A percentile compares a stretch with the other conserved stretches of the same genome.
Conservation (phyloP, 2,797 vertebrate genomes). For the Mico argentatus region DNA sequence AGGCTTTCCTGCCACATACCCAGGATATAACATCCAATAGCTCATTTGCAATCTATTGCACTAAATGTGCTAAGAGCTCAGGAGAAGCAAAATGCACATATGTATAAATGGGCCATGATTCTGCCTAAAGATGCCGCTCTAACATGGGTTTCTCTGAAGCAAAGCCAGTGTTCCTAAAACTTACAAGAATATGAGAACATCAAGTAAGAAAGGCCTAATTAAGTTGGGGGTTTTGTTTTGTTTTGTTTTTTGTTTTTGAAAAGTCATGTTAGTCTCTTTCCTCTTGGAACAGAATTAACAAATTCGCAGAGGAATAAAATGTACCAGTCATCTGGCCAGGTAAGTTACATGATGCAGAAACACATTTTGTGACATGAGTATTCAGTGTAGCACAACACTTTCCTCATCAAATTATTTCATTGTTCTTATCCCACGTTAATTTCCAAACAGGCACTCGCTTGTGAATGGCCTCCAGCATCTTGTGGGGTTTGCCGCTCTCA, state of each 20-base stretch:
- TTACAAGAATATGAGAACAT: background rate
- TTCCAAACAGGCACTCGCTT: background rate
- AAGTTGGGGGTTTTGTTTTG: background rate
- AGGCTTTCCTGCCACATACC: background rate
- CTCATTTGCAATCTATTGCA: background rate
- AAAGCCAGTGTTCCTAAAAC: background rate
- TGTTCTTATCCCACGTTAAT: background rate
- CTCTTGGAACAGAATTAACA: slow-evolving; percentile 14
- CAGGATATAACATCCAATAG: background rate
- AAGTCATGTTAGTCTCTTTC: slow-evolving; percentile 14
- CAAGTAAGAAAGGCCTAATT: background rate
- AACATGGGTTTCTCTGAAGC: background rate
- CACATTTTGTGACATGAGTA: background rate
- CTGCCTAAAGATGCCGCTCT: background rate
- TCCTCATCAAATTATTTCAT: background rate
- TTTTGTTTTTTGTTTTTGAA: background rate
- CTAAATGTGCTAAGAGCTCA: background rate
- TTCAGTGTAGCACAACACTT: background rate
- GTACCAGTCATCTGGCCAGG: background rate
- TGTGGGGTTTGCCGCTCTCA: background rate
- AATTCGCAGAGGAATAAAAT: slow-evolving; percentile 26
- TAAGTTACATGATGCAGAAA: background rate
- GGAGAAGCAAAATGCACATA: background rate
- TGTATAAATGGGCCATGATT: background rate
- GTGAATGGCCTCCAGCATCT: background rate